Evolutionary conservation across 2,113 vertebrate species (phyloP).

Genomic region (Colistium nudipinnis): DNA sequence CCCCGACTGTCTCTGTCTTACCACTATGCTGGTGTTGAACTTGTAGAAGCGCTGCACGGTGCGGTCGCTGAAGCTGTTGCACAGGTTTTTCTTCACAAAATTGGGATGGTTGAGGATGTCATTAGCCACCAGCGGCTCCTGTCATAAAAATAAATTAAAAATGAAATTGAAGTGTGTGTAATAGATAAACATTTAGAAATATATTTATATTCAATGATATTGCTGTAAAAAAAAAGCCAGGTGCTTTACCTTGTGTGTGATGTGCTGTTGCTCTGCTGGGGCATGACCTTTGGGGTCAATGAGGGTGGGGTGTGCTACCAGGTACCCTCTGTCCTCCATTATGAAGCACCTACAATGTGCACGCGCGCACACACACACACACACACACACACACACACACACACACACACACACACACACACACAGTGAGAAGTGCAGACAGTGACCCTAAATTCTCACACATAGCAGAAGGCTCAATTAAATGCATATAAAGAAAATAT

Average conservation of each 20-base stretch:
- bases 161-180: neutral
- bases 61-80: conserved; percentile 98
- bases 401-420: conserved; percentile 34
- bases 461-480: neutral
- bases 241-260: conserved; percentile 93
- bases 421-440: neutral
- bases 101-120: conserved; percentile 98
- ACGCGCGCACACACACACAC: conserved; percentile 33
- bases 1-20: conserved; percentile 67
- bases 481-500: neutral
- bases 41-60: conserved; percentile 98
- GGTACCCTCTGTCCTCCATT: conserved; percentile 98
- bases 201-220: neutral
- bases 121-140: conserved; percentile 98
- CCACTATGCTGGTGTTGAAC: conserved; percentile 96
- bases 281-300: conserved; percentile 99
- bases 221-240: no score
- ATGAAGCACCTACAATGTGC: conserved; percentile 90
- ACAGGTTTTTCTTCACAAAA: conserved; percentile 98
- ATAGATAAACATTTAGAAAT: no score
- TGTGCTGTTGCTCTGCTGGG: conserved; percentile 97
- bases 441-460: neutral
- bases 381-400: conserved; percentile 27
- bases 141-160: neutral
- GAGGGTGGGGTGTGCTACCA: conserved; percentile 96